Base-by-base conservation (phyloP, 2,113 vertebrate species). In the Elephantulus edwardii region DNA sequence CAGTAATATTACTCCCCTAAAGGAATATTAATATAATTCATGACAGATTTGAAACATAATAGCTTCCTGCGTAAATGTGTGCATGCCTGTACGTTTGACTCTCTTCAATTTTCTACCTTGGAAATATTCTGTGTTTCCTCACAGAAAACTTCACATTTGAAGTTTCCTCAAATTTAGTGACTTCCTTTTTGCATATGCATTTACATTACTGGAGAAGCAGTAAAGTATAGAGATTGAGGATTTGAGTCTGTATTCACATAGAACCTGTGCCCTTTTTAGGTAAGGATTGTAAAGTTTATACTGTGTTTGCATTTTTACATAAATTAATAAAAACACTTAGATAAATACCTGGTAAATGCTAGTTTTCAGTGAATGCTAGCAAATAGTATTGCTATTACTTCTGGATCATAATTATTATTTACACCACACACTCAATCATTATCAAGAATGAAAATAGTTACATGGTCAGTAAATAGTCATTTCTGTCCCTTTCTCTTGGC, bases 21-120 rank as follows among this genome's bases (percentile, higher is more conserved):
- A 90, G 91, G 70, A 92, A 91, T 90, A 92, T 87, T 79, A 95
- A 85, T 30, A 83, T 82, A 75, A 91, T 83, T 91, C 52, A 86
- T 88, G 90, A 86, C 64, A 76, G 24, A 52, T 90, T 86, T 52
- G 75, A 92, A 94, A 86, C 8, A 66, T 90, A 46, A 91, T 89
- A 86, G 40, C 16, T 90, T 86, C 28, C 26, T 56, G 24, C 24
- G 10, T 76, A 68, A 94, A 86, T 0, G 1, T 60, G 44, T 26
- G 81, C 28, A 94, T 74, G 83, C 81, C 83, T 87, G 33, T 71
- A 92, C 77, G 30, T 76, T 91, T 75, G 30, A 78, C 50, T 48
- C 13, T 42, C 30, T 83, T 81, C 60, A 91, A 64, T 60, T 54
- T 78, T 71, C 10, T 78, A n/a, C n/a, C 56, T 80, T 86, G 70